Percentiles rank a stretch among this genome's conserved stretches.
These are phyloP conservation scores for Drosophila neocordata DNA, from an alignment of 1,140 invertebrate genomes.

Conservation along the genomic window DNA sequence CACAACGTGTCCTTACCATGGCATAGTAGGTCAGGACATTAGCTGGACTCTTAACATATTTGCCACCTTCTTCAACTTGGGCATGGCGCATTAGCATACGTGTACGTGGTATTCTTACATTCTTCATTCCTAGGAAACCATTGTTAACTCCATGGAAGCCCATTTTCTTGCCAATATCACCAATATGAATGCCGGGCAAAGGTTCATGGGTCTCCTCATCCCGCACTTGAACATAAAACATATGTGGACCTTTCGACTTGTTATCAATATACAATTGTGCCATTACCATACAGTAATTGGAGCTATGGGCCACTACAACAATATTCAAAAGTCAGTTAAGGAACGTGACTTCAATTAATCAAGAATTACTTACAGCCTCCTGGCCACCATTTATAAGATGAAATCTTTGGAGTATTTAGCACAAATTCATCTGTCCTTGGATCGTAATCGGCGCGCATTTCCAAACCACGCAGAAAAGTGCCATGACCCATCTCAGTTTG, in stretches of 20 bases:
- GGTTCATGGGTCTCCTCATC: slow-evolving; percentile 94
- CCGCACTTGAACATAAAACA: slow-evolving; percentile 95
- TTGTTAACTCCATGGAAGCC: slow-evolving; percentile 96
- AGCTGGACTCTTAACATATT: slow-evolving; percentile 91
- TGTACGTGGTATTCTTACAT: slow-evolving; percentile 93
- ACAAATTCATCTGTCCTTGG: slow-evolving; percentile 92
- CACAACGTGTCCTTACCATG: slow-evolving; percentile 96
- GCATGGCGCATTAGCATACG: slow-evolving; percentile 97
- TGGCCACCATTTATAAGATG: slow-evolving; percentile 97
- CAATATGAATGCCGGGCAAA: slow-evolving; percentile 93
- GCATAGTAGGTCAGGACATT: slow-evolving; percentile 95
- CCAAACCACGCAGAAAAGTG: slow-evolving; percentile 94
- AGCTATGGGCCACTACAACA: slow-evolving; percentile 92
- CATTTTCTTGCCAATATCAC: slow-evolving; percentile 96
- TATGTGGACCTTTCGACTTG: slow-evolving; percentile 93
- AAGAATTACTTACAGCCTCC: slow-evolving; percentile 90
- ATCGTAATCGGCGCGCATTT: slow-evolving; percentile 96
- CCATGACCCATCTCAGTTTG: slow-evolving; percentile 98
- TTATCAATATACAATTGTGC: slow-evolving; percentile 94
- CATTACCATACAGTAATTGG: slow-evolving; percentile 94
- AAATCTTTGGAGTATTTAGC: slow-evolving; percentile 93
- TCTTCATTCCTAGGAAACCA: slow-evolving; percentile 93
- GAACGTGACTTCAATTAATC: background rate
- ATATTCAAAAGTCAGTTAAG: background rate
- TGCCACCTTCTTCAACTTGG: slow-evolving; percentile 93